phyloP scores from a whole-genome alignment of 2,113 vertebrate genomes.

The Sinocyclocheilus maitianheensis region DNA sequence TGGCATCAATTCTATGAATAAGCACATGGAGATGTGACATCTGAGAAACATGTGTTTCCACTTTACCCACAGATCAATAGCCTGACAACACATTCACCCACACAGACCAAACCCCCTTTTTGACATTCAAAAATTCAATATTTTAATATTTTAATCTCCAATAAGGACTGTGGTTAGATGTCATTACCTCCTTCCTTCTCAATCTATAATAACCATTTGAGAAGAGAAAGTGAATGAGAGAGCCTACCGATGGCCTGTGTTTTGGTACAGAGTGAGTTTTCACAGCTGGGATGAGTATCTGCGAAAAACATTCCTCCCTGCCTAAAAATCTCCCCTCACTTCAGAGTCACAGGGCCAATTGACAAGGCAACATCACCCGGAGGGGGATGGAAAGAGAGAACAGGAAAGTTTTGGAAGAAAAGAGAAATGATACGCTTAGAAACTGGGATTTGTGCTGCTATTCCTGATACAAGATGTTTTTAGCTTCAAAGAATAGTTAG shows the following conservation, averaged over 20 bases:
- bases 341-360: conserved; percentile 35
- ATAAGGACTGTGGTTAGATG: conserved; percentile 60
- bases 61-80: conserved; percentile 39
- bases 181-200: conserved; percentile 52
- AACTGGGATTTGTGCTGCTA: not conserved
- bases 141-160: conserved; percentile 53
- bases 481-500: not conserved
- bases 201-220: conserved; percentile 64
- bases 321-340: conserved; percentile 49
- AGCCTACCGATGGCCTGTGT: conserved; percentile 41
- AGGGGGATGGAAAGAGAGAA: conserved; percentile 12
- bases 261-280: conserved; percentile 64
- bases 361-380: conserved; percentile 39
- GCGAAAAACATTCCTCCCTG: conserved; percentile 54
- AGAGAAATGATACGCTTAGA: conserved; percentile 1
- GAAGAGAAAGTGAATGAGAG: conserved; percentile 55
- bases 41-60: conserved; percentile 63
- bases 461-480: not conserved
- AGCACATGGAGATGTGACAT: conserved; percentile 29
- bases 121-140: not conserved
- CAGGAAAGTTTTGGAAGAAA: not conserved
- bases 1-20: conserved; percentile 14
- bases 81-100: conserved; percentile 35
- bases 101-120: conserved; percentile 30
- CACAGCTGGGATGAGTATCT: conserved; percentile 69